Evolutionary conservation across 1,140 invertebrate species (phyloP).

Genomic region (Drosophila bipectinata): DNA sequence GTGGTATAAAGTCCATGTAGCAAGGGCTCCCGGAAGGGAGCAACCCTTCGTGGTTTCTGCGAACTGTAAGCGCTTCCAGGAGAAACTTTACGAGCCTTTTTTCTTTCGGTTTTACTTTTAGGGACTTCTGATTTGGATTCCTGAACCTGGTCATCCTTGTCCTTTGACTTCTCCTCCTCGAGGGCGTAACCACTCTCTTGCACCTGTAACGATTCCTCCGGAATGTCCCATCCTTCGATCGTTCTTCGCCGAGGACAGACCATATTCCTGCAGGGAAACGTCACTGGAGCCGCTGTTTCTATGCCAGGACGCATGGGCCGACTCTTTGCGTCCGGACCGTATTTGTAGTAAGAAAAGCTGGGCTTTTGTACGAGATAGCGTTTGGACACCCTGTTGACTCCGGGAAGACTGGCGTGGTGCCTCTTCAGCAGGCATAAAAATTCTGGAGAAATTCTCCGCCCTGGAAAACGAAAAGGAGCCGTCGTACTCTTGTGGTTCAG

Average conservation of each 20-base stretch:
- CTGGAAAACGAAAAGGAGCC: background rate
- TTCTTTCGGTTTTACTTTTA: background rate
- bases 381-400: background rate
- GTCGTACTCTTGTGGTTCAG: background rate
- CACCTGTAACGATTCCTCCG: background rate
- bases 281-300: constrained; percentile 33
- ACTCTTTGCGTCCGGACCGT: constrained; percentile 11
- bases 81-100: background rate
- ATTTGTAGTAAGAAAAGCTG: constrained; percentile 35
- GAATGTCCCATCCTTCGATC: background rate
- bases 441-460: constrained; percentile 29
- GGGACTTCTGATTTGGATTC: too few species aligned
- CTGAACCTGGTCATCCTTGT: too few species aligned
- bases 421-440: constrained; percentile 24
- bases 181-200: too few species aligned
- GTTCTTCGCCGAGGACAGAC: constrained; percentile 1
- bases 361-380: background rate
- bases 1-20: constrained; percentile 1
- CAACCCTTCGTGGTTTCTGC: background rate
- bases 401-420: constrained; percentile 4
- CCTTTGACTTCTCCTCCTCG: background rate
- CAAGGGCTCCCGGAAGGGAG: background rate
- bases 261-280: constrained; percentile 21
- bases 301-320: constrained; percentile 40
- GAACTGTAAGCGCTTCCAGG: background rate